These are phyloP conservation scores for Gymnopithys bicolor DNA, from an alignment of 2,797 vertebrate species.

Conservation along the genomic window DNA sequence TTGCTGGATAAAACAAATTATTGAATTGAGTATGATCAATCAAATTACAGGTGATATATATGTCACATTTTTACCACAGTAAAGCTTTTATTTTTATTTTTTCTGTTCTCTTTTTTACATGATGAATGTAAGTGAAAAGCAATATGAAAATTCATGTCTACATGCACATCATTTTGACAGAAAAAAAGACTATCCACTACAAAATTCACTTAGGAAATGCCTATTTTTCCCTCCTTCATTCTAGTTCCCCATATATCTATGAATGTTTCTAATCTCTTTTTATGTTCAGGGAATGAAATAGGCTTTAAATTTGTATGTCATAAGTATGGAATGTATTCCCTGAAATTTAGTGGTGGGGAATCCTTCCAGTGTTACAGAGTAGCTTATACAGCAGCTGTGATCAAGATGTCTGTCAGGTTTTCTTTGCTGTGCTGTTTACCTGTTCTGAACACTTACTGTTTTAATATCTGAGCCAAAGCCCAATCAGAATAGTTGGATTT, in stretches of 20 bases:
- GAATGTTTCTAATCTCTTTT: conserved; percentile 65
- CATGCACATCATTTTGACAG: neutral
- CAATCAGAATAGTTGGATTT: neutral
- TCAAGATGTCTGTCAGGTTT: conserved; percentile 64
- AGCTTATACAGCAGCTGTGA: conserved; percentile 54
- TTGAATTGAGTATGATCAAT: neutral
- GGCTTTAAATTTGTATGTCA: conserved; percentile 59
- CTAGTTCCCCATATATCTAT: conserved; percentile 3
- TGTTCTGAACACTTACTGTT: conserved; percentile 11
- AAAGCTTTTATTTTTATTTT: neutral
- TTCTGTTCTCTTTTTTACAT: neutral
- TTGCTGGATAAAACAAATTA: neutral
- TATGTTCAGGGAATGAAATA: conserved; percentile 45
- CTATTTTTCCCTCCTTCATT: neutral
- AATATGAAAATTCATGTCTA: neutral
- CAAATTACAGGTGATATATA: neutral
- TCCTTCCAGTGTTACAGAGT: conserved; percentile 41
- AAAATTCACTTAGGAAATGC: neutral
- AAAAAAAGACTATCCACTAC: neutral
- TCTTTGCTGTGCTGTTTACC: conserved; percentile 50
- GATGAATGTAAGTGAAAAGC: neutral
- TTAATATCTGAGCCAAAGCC: conserved; percentile 6
- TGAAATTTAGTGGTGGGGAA: conserved; percentile 59
- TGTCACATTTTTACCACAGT: neutral
- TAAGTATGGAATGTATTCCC: conserved; percentile 69